Base-by-base conservation (phyloP, 2,888 invertebrate species). In the Lepas anatifera region DNA sequence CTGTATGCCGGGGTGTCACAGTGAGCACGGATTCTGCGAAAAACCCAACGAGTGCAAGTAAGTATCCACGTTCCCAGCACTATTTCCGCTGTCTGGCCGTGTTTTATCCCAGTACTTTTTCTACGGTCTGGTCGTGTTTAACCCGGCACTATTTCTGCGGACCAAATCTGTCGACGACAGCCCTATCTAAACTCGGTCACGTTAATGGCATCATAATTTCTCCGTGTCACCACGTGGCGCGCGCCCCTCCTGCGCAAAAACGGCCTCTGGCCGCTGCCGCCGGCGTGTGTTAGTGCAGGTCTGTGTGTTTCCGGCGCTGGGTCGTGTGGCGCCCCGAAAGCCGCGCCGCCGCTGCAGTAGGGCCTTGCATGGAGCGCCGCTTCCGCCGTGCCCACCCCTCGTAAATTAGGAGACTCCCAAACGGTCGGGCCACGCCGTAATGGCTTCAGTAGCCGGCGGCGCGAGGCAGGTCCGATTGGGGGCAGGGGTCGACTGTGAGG, bases 1-100 rank as follows among this genome's bases (percentile, higher is more conserved):
- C 78, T 97, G 97, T 84, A 84, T 89, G 82, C 87, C 90, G 79
- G 95, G 95, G 81, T 97, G 97, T 85, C 89, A 92, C 83, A 85
- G 87, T 76, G 86, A 87, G 79, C 91, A 95, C 83, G 96, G 96
- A 79, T 88, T 88, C 83, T 97, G 96, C 85, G 87, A 85, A 79
- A 86, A 87, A 81, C 97, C 97, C 79, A 90, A 92, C 85, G 92
- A 95, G 83, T 97, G 97, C 93, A 86, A 86, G 95, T 95, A 87
- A 94, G 95, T 35, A 46, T 46, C 41, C 41, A 4, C 41, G 10
- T 10, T 4, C 41, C 16, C 41, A 1, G 41, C 41, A 16, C 41
- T 4, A 16, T 41, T 27, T 25, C 50, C 27, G 1, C 50, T 4
- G 27, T 27, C 50, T 46, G 46, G 18, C 46, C n/a, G 46, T 46